phyloP scores from a whole-genome alignment of 2,888 invertebrate species.

The Adelognathus sp. region DNA sequence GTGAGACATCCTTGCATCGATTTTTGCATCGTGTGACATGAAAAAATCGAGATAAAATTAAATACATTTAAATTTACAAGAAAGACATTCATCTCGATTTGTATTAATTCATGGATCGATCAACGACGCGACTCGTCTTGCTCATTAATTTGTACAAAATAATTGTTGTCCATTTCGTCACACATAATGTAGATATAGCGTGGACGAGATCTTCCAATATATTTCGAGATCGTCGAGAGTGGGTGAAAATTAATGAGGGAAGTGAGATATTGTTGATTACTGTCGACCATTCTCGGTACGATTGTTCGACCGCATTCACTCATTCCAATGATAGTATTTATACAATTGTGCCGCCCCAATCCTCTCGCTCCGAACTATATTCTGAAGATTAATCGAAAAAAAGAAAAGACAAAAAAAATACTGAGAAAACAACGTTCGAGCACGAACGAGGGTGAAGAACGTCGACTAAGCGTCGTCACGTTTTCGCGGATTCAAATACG shows the following conservation, averaged over 20 bases:
- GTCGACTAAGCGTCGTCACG: not conserved
- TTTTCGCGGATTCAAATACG: not conserved
- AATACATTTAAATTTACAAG: not conserved
- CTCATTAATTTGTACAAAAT: conserved; percentile 61
- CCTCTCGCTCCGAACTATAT: conserved; percentile 35
- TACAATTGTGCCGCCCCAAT: conserved; percentile 55
- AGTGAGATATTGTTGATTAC: conserved; percentile 20
- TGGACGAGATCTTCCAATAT: conserved; percentile 56
- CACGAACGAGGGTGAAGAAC: conserved; percentile 16
- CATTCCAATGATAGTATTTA: conserved; percentile 65
- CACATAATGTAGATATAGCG: conserved; percentile 19
- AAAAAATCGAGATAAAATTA: not conserved
- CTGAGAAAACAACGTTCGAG: not conserved
- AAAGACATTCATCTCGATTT: not conserved
- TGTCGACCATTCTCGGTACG: conserved; percentile 50
- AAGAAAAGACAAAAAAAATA: conserved; percentile 1
- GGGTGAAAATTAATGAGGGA: not conserved
- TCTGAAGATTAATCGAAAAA: conserved; percentile 9
- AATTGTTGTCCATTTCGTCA: conserved; percentile 46
- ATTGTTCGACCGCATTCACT: conserved; percentile 61
- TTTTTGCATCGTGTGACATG: conserved; percentile 13
- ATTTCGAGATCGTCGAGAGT: conserved; percentile 47
- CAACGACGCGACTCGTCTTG: conserved; percentile 30
- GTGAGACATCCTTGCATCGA: not conserved
- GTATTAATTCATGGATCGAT: not conserved